Percentiles rank a stretch among this genome's conserved stretches.
Evolutionary conservation across 1,140 invertebrate genomes (phyloP).

Genomic region (Tetranychus cinnabarinus): DNA sequence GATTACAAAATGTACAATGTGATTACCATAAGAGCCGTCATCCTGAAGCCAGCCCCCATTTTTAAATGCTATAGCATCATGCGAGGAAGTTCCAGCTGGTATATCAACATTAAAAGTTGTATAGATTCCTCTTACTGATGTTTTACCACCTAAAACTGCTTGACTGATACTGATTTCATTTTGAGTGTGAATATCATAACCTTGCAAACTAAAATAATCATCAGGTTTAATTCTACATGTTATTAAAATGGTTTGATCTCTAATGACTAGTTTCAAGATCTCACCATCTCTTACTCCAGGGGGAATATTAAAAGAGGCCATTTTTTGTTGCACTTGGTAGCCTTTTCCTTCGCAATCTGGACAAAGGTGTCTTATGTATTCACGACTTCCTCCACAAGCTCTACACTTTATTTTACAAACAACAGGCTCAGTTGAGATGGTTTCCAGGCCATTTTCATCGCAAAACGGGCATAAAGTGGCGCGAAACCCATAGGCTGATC

Average conservation of each 20-base stretch:
- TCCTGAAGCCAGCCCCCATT: constrained; percentile 82
- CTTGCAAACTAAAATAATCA: constrained; percentile 49
- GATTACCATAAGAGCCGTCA: constrained; percentile 77
- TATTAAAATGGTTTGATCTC: constrained; percentile 58
- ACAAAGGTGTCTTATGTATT: constrained; percentile 73
- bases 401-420: constrained; percentile 83
- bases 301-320: constrained; percentile 78
- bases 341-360: constrained; percentile 80
- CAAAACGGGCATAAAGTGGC: constrained; percentile 63
- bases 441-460: constrained; percentile 76
- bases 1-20: constrained; percentile 86
- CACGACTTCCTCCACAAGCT: constrained; percentile 61
- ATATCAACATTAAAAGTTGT: constrained; percentile 75
- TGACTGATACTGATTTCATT: constrained; percentile 62
- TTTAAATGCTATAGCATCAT: constrained; percentile 49
- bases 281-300: constrained; percentile 88
- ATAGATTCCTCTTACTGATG: constrained; percentile 27
- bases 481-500: constrained; percentile 54
- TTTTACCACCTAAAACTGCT: constrained; percentile 68
- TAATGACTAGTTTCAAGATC: constrained; percentile 72
- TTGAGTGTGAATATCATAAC: constrained; percentile 76
- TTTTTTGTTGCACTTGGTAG: constrained; percentile 60
- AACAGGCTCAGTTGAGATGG: constrained; percentile 34
- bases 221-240: constrained; percentile 72
- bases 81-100: constrained; percentile 67